Evolutionary conservation across 2,888 invertebrate genomes (phyloP), one percentile per base, ranked within the genome.

Genomic region (Apamea epomidion): DNA sequence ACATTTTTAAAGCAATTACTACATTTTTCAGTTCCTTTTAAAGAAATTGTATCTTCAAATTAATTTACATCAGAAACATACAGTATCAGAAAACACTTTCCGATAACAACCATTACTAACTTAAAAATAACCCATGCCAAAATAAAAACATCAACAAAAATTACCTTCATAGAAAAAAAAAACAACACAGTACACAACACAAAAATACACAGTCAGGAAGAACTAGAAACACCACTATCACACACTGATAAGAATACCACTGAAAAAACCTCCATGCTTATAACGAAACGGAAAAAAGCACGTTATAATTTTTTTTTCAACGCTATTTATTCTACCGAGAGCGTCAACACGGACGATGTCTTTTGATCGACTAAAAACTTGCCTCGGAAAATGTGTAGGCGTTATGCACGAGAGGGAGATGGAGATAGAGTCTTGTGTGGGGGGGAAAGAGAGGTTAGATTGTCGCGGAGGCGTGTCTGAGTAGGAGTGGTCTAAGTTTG

Each of bases 321-420:
- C 89, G 88, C 87, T 71, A 37, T 76, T 74, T 84, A 85, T 83
- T 83, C 42, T 79, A 85, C 89, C 88, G 89, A 90, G 93, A 91
- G 93, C 95, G 95, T 92, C 95, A 92, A 90, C 92, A 92, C 92
- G 91, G 91, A 83, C 95, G 94, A 91, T 90, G 96, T 94, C 96
- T 95, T 95, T 93, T 90, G 92, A 92, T 91, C 94, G 93, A 97
- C 97, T 97, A 97, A 97, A 97, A 97, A 97, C 95, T 94, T 88
- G 92, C 83, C 87, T 89, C 94, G 94, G 95, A 94, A 94, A 94
- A 93, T 90, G 93, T 93, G 96, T 94, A 95, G 97, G 97, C 96
- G 97, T 93, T 91, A 87, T 94, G 93, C 91, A 92, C 88, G 83
- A 65, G 93, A 93, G 87, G 68, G 93, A 90, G 96, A 96, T 37